Evolutionary conservation across 2,888 invertebrate species (phyloP), one percentile per base, ranked within the genome.

Genomic region (Leptopilina drosophilae): DNA sequence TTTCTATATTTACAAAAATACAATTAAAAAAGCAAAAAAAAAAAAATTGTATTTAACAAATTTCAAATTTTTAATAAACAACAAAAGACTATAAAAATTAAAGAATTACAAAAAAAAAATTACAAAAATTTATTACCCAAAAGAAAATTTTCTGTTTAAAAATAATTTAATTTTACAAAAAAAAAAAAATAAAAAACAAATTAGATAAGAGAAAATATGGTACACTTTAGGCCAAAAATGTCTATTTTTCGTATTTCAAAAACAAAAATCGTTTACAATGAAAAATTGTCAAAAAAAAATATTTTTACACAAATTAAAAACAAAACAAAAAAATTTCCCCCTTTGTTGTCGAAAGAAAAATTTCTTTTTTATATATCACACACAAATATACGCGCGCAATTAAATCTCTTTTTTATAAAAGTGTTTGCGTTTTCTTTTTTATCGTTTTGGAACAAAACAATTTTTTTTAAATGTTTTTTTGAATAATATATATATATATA

Each of bases 171-270:
- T 42, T 42, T 42, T 42, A 8, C 42, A 42, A 42, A 6, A 42
- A 42, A 42, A 6, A 42, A 42, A 42, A 42, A 42, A 42, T 1
- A 73, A 20, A 40, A 56, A 42, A 67, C 15, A 59, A 67, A 56
- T 15, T 56, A 73, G 20, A 42, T 69, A 40, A 67, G 67, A 78
- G 77, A 62, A 76, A 69, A 76, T 64, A 77, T 49, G 76, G 80
- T 79, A 79, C 78, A 77, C 83, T 83, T 83, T 79, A 80, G 81
- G 80, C 81, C 83, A 85, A 77, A 80, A 82, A 42, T 8, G 82
- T 86, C 85, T 87, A 88, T 88, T 87, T 88, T 87, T 87, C 83
- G 85, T 82, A 82, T 69, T 49, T 81, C 33, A 33, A 33, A 33
- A 33, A 83, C 81, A 78, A 12, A 82, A 82, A 53, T 49, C 80